Evolutionary conservation across 2,113 vertebrate species (phyloP).

Genomic region (Istiophorus platypterus): DNA sequence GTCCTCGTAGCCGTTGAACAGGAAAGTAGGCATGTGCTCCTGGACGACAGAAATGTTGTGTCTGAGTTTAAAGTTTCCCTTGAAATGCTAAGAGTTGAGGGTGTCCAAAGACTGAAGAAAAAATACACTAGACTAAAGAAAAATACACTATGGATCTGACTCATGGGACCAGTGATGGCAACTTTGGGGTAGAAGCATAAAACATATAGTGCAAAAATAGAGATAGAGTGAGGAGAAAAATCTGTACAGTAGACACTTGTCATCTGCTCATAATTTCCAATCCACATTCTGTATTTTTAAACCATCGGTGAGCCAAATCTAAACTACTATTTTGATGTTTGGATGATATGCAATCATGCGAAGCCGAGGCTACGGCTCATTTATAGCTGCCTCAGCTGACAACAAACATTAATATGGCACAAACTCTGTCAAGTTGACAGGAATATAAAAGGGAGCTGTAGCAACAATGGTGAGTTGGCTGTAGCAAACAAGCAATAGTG

Average conservation of each 20-base stretch:
- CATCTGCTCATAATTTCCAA: slow-evolving; percentile 48
- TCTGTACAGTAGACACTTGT: neutral
- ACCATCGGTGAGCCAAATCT: slow-evolving; percentile 28
- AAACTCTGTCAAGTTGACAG: slow-evolving; percentile 17
- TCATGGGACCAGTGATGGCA: neutral
- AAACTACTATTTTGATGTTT: slow-evolving; percentile 40
- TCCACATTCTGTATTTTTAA: slow-evolving; percentile 42
- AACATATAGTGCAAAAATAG: neutral
- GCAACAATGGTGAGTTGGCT: neutral
- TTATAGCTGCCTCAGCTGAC: slow-evolving; percentile 15
- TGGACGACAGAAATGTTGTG: slow-evolving; percentile 55
- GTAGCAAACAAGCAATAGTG: neutral
- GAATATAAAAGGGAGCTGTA: slow-evolving; percentile 18
- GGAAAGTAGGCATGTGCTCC: slow-evolving; percentile 99
- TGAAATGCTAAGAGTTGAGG: neutral
- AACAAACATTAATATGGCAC: slow-evolving; percentile 22
- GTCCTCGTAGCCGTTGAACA: slow-evolving; percentile 99
- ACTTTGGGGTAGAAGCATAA: neutral
- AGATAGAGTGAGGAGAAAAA: neutral
- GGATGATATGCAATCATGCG: slow-evolving; percentile 32
- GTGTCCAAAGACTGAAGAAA: neutral
- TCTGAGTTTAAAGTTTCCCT: neutral
- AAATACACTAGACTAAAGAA: slow-evolving; percentile 1
- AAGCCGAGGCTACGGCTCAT: neutral
- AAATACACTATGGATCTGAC: slow-evolving; percentile 15